Evolutionary conservation across 2,113 vertebrate species (phyloP).

Genomic region (rabbit (Oryctolagus cuniculus)): mOryCun1.1 NC_091435.1:30148501-30149000

Average conservation of each 20-base stretch:
- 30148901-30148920: constrained; percentile 42
- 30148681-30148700: neutral
- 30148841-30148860: constrained; percentile 31
- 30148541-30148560: constrained; percentile 76
- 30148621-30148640: constrained; percentile 12
- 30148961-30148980: neutral
- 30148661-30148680: neutral
- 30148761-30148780: neutral
- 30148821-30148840: neutral
- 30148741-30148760: neutral
- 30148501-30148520: constrained; percentile 58
- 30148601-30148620: neutral
- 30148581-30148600: constrained; percentile 46
- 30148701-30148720: constrained; percentile 46
- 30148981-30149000: neutral
- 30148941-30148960: constrained; percentile 17
- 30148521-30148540: constrained; percentile 81
- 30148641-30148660: constrained; percentile 56
- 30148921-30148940: constrained; percentile 44
- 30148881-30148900: neutral
- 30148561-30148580: constrained; percentile 79
- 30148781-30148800: neutral
- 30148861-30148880: constrained; percentile 53
- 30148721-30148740: neutral
- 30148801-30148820: constrained; percentile 2